Base-by-base conservation (phyloP, 2,888 invertebrate genomes). In the Nezara viridula region DNA sequence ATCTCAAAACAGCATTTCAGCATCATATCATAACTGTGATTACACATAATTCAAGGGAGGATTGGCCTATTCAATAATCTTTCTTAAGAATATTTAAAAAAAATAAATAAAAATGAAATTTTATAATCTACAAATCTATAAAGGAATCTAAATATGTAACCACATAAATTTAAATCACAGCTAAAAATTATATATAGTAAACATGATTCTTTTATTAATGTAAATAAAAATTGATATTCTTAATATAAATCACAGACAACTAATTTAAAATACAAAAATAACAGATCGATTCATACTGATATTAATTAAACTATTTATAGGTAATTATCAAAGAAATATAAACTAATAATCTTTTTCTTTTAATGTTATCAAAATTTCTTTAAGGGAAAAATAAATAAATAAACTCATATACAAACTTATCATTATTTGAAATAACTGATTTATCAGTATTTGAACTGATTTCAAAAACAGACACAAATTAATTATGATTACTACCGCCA, bases 71-170 rank as follows among this genome's bases (percentile, higher is more conserved):
- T n/a, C 55, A 60, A 60, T 16, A 60, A 27, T 27, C 14, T 27
- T 60, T 60, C 4, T 16, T 16, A 14, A 55, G n/a, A 55, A 55
- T n/a, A 3, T 10, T n/a, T 3, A 55, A 55, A 12, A 9, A 2
- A n/a, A 55, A 55, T 10, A 12, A n/a, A 55, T 12, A 55, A 55
- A n/a, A 55, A 9, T n/a, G 10, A 3, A 55, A 1, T n/a, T n/a
- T n/a, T 3, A 55, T n/a, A 10, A 55, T n/a, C n/a, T 55, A n/a
- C 7, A 14, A n/a, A 55, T 12, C 9, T n/a, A 0, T n/a, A 55
- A n/a, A 9, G 9, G 5, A n/a, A 24, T n/a, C n/a, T 10, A n/a
- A n/a, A 55, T n/a, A n/a, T n/a, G 9, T 1, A 2, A 1, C 5
- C 9, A n/a, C n/a, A 55, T 52, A 52, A 21, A 4, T 52, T 24